Evolutionary conservation across 2,797 vertebrate genomes (phyloP), one percentile per base, ranked within the genome.

Genomic region (Paguma larvata): DNA sequence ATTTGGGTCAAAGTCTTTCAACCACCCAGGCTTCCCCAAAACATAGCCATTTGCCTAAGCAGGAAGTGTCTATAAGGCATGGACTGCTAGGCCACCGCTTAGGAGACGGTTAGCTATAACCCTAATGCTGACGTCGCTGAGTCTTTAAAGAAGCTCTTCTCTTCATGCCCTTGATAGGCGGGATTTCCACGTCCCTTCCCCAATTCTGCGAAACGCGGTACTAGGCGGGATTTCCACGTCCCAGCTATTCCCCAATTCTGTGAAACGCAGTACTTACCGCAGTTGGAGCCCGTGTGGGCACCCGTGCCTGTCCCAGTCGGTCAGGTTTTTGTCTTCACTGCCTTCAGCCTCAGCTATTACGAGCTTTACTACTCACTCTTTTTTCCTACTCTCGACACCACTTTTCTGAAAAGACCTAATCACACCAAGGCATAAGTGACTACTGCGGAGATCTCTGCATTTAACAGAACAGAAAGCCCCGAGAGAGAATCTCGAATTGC

Each of bases 381-480:
- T 32, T 59, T 34, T 19, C 5, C 77, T 73, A 79, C n/a, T 79
- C 78, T 83, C 44, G 46, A 72, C 3, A 38, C 8, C 2, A 30
- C 18, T 91, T 34, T 83, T 94, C 68, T 89, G 82, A 88, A 92
- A 93, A 86, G 38, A 51, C 14, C 80, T 70, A 70, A 59, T 53
- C 63, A 72, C 38, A 38, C 9, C 12, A 53, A 48, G 30, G 23
- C 70, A 27, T 48, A 79, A 18, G 2, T 62, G 73, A 63, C 41
- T 41, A 32, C 85, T 89, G 4, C 84, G 65, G 75, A 89, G 53
- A 91, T 70, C 34, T 79, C 63, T 79, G 19, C 83, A 34, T 62
- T 90, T 87, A 68, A 67, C 16, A 85, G 85, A 51, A 41, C 32
- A 3, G 34, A 80, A 27, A 32, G 21, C 14, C 68, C 77, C 7